Evolutionary conservation across 2,888 invertebrate genomes (phyloP), one percentile per base, ranked within the genome.

Genomic region (Rhamphomyia laevipes): DNA sequence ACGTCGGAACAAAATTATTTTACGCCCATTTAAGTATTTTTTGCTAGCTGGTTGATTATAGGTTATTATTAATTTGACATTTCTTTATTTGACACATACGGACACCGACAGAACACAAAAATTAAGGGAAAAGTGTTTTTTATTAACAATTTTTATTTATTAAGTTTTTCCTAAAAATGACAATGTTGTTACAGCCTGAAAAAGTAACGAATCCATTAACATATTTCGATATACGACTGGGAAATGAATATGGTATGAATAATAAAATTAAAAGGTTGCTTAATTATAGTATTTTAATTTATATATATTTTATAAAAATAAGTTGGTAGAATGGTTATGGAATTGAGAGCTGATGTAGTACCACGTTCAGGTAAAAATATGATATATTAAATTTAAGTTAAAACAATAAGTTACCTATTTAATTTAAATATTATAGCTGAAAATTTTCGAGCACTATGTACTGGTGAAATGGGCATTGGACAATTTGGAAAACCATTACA

Each of bases 401-500:
- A 27, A 4, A 27, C n/a, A n/a, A n/a, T n/a, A n/a, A n/a, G n/a
- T n/a, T n/a, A n/a, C n/a, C n/a, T n/a, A 27, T 27, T 4, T 27
- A 27, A 27, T 27, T 27, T 27, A 27, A 27, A 27, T 7, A 83
- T 77, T 64, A 89, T 93, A 4, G 86, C 83, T 43, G 93, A 94
- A 70, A 95, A 96, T 72, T 95, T 95, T 66, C 76, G 92, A 56
- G 82, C 84, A 2, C 71, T 97, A 2, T 96, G 96, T 65, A 94
- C 94, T 0, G 94, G 94, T 4, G 92, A 95, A 69, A 82, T 77
- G 55, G 92, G 93, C 2, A 77, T 55, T 2, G 88, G 90, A 0
- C 61, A 60, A 17, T 61, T 71, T 57, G 82, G 82, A 4, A 85
- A 84, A 62, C 82, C 82, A 4, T 73, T 97, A 42, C 86, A 88